Percentiles rank a stretch among this genome's conserved stretches.
Conservation (phyloP, 1,140 invertebrate genomes). For the Agrilus planipennis region DNA sequence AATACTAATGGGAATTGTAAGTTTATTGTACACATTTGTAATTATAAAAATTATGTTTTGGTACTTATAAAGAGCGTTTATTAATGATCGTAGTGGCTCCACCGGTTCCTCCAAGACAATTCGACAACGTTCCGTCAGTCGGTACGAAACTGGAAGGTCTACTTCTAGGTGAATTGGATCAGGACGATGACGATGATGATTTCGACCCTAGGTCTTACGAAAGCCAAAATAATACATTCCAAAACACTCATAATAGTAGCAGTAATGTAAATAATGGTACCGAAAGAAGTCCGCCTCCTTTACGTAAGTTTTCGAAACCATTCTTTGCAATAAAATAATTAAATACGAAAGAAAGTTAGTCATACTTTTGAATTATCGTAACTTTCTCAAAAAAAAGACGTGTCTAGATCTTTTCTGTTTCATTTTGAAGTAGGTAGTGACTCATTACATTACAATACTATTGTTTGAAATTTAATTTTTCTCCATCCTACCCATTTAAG, state of each 20-base stretch:
- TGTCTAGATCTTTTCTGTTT: too few relatives aligned
- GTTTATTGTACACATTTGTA: constrained; percentile 3
- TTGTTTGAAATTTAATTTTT: too few relatives aligned
- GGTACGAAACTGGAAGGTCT: constrained; percentile 73
- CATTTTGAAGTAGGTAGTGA: too few relatives aligned
- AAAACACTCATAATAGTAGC: neutral
- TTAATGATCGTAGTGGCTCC: constrained; percentile 35
- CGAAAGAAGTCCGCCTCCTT: constrained; percentile 41
- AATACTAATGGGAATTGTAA: constrained; percentile 32
- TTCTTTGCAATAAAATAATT: too few relatives aligned
- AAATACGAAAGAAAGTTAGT: too few relatives aligned
- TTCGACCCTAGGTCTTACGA: constrained; percentile 33
- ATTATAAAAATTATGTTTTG: constrained; percentile 1
- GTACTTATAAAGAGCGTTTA: neutral
- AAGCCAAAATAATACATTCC: constrained; percentile 14
- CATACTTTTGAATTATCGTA: too few relatives aligned
- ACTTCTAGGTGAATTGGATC: constrained; percentile 69
- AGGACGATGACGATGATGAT: constrained; percentile 35
- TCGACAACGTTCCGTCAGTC: constrained; percentile 51
- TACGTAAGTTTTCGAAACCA: too few relatives aligned
- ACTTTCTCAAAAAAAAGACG: too few relatives aligned
- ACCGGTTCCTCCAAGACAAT: constrained; percentile 52
- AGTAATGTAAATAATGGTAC: constrained; percentile 29
- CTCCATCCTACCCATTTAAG: too few relatives aligned
- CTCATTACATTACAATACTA: too few relatives aligned